phyloP scores from a whole-genome alignment of 2,797 vertebrate genomes.

The Oreortyx pictus region DNA sequence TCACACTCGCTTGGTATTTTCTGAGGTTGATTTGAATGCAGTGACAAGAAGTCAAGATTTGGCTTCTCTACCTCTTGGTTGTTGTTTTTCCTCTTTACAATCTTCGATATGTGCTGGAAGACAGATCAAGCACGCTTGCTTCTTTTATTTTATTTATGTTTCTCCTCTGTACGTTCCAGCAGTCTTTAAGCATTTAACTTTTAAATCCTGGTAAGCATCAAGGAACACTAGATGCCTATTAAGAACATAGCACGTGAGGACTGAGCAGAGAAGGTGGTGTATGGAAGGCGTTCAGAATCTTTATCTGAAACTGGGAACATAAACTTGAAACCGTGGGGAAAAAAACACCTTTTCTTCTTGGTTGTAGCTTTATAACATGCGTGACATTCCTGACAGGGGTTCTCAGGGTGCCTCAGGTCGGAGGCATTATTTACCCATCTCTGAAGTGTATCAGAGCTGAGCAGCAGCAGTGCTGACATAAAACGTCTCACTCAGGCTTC shows the following conservation, averaged over 20 bases:
- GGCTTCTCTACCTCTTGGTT: too few species aligned
- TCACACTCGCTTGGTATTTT: rapidly evolving
- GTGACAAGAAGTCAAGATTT: neutral
- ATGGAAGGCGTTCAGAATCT: neutral
- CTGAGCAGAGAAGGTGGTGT: neutral
- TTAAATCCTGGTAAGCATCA: neutral
- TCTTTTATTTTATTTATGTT: neutral
- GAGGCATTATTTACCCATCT: neutral
- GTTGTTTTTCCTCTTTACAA: neutral
- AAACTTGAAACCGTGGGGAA: neutral
- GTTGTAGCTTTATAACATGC: neutral
- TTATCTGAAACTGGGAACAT: neutral
- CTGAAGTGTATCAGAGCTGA: neutral
- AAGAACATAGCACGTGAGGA: rapidly evolving
- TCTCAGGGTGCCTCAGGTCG: neutral
- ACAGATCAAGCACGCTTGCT: neutral
- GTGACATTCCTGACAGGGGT: neutral
- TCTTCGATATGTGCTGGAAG: neutral
- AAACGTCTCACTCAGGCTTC: neutral
- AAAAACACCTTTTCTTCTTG: rapidly evolving
- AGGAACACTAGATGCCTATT: neutral
- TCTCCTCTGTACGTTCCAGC: neutral
- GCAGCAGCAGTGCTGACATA: neutral
- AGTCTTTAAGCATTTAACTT: neutral
- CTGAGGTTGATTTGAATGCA: neutral